Conservation (phyloP, 2,113 vertebrate genomes). For the Nothocercus julius region DNA sequence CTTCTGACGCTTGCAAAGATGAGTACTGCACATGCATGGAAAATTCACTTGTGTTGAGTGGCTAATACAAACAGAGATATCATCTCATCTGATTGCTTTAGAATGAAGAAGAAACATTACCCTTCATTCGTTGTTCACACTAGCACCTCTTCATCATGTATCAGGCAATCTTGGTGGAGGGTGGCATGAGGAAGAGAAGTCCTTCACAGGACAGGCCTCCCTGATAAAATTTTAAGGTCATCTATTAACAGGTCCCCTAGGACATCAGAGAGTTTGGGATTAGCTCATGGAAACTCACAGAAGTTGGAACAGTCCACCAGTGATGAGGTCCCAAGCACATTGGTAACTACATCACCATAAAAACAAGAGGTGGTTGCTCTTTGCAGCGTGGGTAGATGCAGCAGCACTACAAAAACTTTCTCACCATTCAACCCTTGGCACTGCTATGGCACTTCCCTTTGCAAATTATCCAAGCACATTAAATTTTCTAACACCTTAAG, state of each 20-base stretch:
- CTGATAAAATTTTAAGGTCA: not conserved
- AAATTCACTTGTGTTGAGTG: not conserved
- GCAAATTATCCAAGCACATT: not conserved
- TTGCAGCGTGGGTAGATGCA: not conserved
- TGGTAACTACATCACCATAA: not conserved
- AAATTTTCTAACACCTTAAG: not conserved
- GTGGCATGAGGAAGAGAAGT: accelerated
- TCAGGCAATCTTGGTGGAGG: accelerated
- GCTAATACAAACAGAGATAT: not conserved
- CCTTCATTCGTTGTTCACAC: not conserved
- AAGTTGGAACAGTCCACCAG: not conserved
- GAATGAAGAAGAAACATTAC: not conserved
- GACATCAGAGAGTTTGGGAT: not conserved
- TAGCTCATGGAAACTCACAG: not conserved
- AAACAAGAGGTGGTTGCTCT: not conserved
- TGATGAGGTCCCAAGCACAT: not conserved
- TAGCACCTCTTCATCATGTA: not conserved
- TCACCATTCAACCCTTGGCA: not conserved
- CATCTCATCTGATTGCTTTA: not conserved
- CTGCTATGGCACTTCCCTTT: not conserved
- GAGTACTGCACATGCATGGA: not conserved
- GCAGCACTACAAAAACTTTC: not conserved
- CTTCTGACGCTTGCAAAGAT: not conserved
- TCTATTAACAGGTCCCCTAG: not conserved
- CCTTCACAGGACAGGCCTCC: not conserved